Evolutionary conservation across 2,888 invertebrate genomes (phyloP), one percentile per base, ranked within the genome.

Genomic region (Tribolium freemani): DNA sequence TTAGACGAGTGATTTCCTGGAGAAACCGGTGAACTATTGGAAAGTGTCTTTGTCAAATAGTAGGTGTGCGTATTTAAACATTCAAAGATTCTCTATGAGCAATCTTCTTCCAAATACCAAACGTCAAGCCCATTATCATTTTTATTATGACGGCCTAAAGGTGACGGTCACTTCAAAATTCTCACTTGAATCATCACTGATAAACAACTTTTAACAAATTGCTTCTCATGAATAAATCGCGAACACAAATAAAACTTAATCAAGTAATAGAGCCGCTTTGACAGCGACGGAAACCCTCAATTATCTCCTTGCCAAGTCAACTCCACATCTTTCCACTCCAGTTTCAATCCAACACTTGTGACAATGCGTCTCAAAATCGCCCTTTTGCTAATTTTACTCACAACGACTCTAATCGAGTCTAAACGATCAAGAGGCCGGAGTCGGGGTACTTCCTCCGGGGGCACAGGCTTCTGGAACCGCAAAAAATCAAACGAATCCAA

Each of bases 401-500:
- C 21, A 10, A 26, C 31, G 2, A 11, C 16, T 51, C 11, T 51
- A 8, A 48, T 46, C 21, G 58, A 53, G 5, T 51, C 54, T 3
- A 70, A 70, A 58, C 45, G 73, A 1, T 69, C 69, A 5, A 46
- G 73, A 50, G 67, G 72, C 1, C 69, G 73, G 5, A 67, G 70
- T 58, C 38, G 73, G 4, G 70, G 73, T 6, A 53, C 69, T 8
- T 73, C 73, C 0, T 26, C 66, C 8, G 46, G 64, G 0, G 31
- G 50, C 16, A 61, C 68, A 11, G 11, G 45, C 1, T 57, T 74
- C 31, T 78, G 77, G 75, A 77, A 54, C 9, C 75, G 69, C 1
- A 73, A 74, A 10, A 74, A 51, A 31, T 46, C 56, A 60, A 21
- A 31, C 31, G 45, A 38, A 8, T 9, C 46, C 48, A 71, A 58